Base-by-base conservation (phyloP, 1,140 invertebrate species). In the Heterodera schachtii region DNA sequence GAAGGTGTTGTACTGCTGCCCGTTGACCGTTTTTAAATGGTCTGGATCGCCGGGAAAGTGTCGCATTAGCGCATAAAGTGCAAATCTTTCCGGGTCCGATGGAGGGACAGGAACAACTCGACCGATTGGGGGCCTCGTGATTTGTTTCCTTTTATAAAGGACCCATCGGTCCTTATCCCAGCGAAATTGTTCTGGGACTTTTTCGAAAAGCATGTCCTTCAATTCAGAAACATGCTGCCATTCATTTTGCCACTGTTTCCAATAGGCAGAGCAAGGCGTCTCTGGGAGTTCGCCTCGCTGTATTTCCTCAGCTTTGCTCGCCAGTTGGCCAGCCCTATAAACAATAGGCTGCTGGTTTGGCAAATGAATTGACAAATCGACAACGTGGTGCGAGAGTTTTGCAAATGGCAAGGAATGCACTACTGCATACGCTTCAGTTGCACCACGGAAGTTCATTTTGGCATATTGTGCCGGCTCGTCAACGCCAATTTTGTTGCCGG, bases 391-490 rank as follows among this genome's bases (percentile, higher is more conserved):
- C 43, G 75, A 76, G 3, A 76, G 44, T 19, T 16, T 11, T 2
- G 47, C 75, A 19, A 31, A 60, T 31, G 13, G 16, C 8, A 52
- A 19, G 6, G 52, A 57, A 4, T n/a, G 4, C 13, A 76, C 64
- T 4, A 43, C 13, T 67, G 75, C 44, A 19, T 6, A 49, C 0
- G 75, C 75, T 52, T 76, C 46, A 3, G 75, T 49, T 0, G 75
- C 52, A 47, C 46, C 52, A 47, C 52, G 52, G 46, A 64, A 76
- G 16, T 47, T 19, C 75, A 76, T 76, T 52, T 76, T 76, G 43
- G 75, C 75, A 52, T 52, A 60, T 19, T 76, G 75, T 19, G 75
- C 75, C n/a, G 75, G 75, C 52, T 76, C 75, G 19, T 76, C 75
- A 2, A 76, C 21, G 13, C 52, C 52, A 3, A 76, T 31, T 60